Percentiles rank a stretch among this genome's conserved stretches.
phyloP scores from a whole-genome alignment of 2,113 vertebrate species.

The Cyanistes caeruleus region DNA sequence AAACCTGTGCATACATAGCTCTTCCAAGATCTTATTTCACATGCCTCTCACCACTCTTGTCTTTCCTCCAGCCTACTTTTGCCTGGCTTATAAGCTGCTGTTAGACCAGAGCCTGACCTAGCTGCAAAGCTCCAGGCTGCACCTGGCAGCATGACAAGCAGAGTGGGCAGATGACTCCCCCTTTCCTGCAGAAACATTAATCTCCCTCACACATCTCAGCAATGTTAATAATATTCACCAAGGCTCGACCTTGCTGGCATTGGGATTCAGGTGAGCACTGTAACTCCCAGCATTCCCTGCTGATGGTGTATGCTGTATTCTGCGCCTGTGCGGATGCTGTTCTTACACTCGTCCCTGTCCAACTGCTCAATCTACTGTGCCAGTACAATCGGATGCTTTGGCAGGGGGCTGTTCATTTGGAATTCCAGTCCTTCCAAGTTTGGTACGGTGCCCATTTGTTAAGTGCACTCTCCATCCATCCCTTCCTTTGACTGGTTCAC shows the following conservation, averaged over 20 bases:
- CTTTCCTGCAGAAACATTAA: background rate
- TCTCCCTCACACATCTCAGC: background rate
- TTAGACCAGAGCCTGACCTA: background rate
- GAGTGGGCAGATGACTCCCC: background rate
- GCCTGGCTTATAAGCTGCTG: background rate
- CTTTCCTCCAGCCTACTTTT: background rate
- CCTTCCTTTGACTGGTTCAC: background rate
- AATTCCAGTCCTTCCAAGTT: background rate
- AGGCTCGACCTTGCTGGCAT: background rate
- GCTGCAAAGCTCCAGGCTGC: background rate
- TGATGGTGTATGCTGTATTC: background rate
- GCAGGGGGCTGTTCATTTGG: background rate
- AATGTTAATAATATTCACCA: background rate
- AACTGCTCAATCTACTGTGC: background rate
- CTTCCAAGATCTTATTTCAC: background rate
- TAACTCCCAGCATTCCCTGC: background rate
- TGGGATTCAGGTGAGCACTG: background rate
- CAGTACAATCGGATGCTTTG: background rate
- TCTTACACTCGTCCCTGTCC: background rate
- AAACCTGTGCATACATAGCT: background rate
- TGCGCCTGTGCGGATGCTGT: rapidly evolving
- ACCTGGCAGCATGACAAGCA: background rate
- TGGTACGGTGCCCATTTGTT: background rate
- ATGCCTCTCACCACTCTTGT: background rate
- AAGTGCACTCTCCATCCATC: background rate